These are phyloP conservation scores for Beris chalybata DNA, from an alignment of 2,888 invertebrate species.

Conservation along the genomic window DNA sequence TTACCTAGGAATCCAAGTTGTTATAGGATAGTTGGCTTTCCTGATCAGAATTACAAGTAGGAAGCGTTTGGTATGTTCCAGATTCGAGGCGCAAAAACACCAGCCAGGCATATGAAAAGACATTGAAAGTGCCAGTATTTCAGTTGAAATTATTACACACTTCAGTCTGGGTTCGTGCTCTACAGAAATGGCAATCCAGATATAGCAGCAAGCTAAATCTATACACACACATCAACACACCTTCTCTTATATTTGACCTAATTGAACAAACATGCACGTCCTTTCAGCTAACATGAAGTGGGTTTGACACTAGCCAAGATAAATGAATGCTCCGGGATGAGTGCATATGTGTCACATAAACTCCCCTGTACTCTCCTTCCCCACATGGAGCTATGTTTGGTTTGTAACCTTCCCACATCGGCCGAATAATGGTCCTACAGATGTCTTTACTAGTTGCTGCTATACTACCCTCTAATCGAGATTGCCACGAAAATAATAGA, in stretches of 20 bases:
- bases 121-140: slow-evolving; percentile 12
- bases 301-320: slow-evolving; percentile 39
- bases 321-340: slow-evolving; percentile 39
- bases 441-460: not conserved
- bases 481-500: no score
- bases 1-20: no score
- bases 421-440: slow-evolving; percentile 20
- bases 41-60: slow-evolving; percentile 18
- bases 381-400: slow-evolving; percentile 16
- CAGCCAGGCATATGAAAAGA: slow-evolving; percentile 1
- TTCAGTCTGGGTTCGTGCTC: not conserved
- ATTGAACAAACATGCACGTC: slow-evolving; percentile 40
- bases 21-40: no score
- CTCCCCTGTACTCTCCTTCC: not conserved
- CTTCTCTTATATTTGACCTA: slow-evolving; percentile 31
- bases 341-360: slow-evolving; percentile 37
- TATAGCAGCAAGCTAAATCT: no score
- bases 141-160: slow-evolving; percentile 15
- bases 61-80: not conserved
- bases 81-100: no score
- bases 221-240: not conserved
- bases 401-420: slow-evolving; percentile 23
- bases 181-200: no score
- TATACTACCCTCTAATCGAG: no score
- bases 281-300: slow-evolving; percentile 38